Evolutionary conservation across 2,113 vertebrate genomes (phyloP).

Genomic region (Phaethornis superciliosus): DNA sequence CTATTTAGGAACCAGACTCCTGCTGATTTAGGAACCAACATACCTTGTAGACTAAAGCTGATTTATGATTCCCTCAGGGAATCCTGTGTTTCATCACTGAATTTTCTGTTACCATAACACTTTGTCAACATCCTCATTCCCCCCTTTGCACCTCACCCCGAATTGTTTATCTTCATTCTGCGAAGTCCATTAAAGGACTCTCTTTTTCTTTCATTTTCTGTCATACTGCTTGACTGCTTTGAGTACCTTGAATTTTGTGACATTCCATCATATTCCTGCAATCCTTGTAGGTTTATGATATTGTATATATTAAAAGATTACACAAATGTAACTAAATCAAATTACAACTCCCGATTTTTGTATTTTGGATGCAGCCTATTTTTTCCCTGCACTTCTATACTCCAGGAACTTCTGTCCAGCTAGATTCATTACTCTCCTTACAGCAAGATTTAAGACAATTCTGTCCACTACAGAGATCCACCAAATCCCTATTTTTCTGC

Average conservation of each 20-base stretch:
- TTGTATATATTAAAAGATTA: neutral
- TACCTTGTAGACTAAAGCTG: slow-evolving; percentile 3
- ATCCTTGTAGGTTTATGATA: neutral
- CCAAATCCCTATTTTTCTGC: neutral
- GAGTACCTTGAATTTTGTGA: slow-evolving; percentile 7
- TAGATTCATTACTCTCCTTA: neutral
- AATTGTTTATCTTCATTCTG: slow-evolving; percentile 21
- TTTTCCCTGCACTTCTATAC: neutral
- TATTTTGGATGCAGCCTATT: neutral
- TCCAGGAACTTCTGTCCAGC: neutral
- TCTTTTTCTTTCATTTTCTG: neutral
- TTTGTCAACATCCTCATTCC: slow-evolving; percentile 14
- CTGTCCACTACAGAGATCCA: neutral
- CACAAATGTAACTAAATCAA: neutral
- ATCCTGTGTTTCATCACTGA: slow-evolving; percentile 34
- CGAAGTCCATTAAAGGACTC: neutral
- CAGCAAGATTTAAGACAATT: neutral
- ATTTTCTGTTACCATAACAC: slow-evolving; percentile 45
- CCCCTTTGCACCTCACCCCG: neutral
- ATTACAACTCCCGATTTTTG: neutral
- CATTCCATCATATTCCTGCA: neutral
- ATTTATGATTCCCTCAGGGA: slow-evolving; percentile 46
- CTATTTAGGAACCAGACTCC: slow-evolving; percentile 46
- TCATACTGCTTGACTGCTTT: neutral
- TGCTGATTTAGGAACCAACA: slow-evolving; percentile 47